Percentiles rank a stretch among this genome's conserved stretches.
Conservation (phyloP, 2,113 vertebrate species). For the Gymnarchus niloticus region DNA sequence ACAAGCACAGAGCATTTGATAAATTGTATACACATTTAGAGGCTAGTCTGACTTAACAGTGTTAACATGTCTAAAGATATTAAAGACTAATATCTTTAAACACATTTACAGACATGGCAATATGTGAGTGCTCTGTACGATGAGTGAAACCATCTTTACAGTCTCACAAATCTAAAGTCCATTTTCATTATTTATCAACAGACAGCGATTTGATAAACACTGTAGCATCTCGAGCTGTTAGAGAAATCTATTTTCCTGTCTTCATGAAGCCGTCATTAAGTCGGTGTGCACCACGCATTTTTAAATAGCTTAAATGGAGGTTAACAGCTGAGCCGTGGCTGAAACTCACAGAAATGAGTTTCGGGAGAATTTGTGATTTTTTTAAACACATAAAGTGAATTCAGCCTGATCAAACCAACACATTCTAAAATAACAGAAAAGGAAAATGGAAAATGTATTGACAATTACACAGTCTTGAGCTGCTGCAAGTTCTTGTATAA, state of each 20-base stretch:
- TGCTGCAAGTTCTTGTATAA: background rate
- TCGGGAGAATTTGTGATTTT: slow-evolving; percentile 34
- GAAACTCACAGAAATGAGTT: slow-evolving; percentile 42
- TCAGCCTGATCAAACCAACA: slow-evolving; percentile 47
- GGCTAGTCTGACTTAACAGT: background rate
- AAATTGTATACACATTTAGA: background rate
- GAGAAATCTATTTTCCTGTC: background rate
- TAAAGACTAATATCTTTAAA: slow-evolving; percentile 17
- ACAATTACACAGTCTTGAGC: background rate
- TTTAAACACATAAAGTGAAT: slow-evolving; percentile 47
- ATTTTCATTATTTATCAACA: slow-evolving; percentile 12
- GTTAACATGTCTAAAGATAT: background rate
- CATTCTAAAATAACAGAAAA: slow-evolving; percentile 36
- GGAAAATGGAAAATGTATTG: background rate
- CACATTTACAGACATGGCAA: background rate
- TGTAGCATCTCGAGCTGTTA: background rate
- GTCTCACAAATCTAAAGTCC: background rate
- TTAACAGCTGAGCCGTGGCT: slow-evolving; percentile 53
- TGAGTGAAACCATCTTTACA: slow-evolving; percentile 3
- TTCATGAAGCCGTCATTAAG: slow-evolving; percentile 11
- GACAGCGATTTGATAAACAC: slow-evolving; percentile 4
- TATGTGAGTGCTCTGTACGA: background rate
- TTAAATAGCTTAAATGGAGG: slow-evolving; percentile 50
- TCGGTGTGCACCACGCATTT: slow-evolving; percentile 31
- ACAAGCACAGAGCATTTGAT: background rate